Conservation (phyloP, 1,140 invertebrate genomes). For the Zaprionus davidi region DNA sequence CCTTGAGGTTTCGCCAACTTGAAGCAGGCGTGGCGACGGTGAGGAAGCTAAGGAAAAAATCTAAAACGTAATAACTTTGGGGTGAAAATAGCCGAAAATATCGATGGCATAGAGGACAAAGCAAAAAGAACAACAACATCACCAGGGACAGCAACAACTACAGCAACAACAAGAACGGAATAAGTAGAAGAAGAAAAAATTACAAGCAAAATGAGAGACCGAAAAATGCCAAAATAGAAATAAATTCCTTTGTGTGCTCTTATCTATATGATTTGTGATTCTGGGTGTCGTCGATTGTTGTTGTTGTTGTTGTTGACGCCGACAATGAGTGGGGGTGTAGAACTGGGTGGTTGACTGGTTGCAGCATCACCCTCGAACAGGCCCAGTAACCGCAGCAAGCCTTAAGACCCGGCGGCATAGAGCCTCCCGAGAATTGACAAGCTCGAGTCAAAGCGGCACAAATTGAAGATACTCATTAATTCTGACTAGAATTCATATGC, state of each 20-base stretch:
- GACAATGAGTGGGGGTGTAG: slow-evolving; percentile 68
- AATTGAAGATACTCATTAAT: neutral
- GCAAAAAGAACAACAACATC: slow-evolving; percentile 30
- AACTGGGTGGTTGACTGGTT: slow-evolving; percentile 33
- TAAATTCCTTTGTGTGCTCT: slow-evolving; percentile 84
- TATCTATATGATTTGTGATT: slow-evolving; percentile 84
- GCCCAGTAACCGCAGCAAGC: slow-evolving; percentile 26
- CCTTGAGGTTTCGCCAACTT: slow-evolving; percentile 36
- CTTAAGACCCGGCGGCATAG: slow-evolving; percentile 23
- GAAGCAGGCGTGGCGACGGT: slow-evolving; percentile 56
- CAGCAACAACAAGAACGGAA: neutral
- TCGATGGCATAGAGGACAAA: slow-evolving; percentile 72
- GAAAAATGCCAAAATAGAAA: slow-evolving; percentile 80
- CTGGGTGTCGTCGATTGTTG: slow-evolving; percentile 82
- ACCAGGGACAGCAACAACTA: slow-evolving; percentile 13
- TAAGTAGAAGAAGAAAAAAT: slow-evolving; percentile 41
- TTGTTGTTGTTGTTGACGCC: slow-evolving; percentile 47
- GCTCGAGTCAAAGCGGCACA: too few species aligned
- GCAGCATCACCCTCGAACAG: slow-evolving; percentile 31
- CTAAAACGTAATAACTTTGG: slow-evolving; percentile 83
- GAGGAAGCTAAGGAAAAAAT: slow-evolving; percentile 64
- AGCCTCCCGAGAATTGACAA: neutral
- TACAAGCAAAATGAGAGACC: slow-evolving; percentile 66
- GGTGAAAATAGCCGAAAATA: slow-evolving; percentile 83
- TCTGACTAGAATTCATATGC: neutral